A percentile compares a stretch with the other conserved stretches of the same genome.
phyloP scores from a whole-genome alignment of 2,888 invertebrate genomes.

The Branchellion lobata region DNA sequence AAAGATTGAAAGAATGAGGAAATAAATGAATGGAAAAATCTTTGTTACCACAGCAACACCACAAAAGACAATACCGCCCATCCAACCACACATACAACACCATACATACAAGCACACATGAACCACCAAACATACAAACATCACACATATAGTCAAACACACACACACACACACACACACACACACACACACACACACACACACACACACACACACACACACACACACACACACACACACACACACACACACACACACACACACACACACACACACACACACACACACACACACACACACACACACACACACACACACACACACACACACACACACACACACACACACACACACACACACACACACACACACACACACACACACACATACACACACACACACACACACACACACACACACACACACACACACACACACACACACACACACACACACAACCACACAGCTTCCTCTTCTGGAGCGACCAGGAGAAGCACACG shows the following conservation, averaged over 20 bases:
- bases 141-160: too few relatives aligned
- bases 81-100: too few relatives aligned
- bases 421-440: conserved; percentile 19
- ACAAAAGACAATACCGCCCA: too few relatives aligned
- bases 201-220: conserved; percentile 24
- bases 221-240: conserved; percentile 26
- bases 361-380: neutral
- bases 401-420: conserved; percentile 31
- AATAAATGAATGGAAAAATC: too few relatives aligned
- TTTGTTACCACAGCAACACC: too few relatives aligned
- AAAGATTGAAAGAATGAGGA: too few relatives aligned
- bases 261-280: neutral
- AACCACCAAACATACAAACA: too few relatives aligned
- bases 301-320: neutral
- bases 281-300: neutral
- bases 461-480: neutral
- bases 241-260: conserved; percentile 7
- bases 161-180: conserved; percentile 19
- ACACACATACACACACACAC: neutral
- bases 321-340: neutral
- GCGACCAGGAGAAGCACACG: conserved; percentile 4
- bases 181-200: conserved; percentile 26
- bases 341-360: neutral
- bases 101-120: too few relatives aligned
- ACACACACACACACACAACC: neutral